phyloP scores from a whole-genome alignment of 1,140 invertebrate genomes.

The Heterodera schachtii region DNA sequence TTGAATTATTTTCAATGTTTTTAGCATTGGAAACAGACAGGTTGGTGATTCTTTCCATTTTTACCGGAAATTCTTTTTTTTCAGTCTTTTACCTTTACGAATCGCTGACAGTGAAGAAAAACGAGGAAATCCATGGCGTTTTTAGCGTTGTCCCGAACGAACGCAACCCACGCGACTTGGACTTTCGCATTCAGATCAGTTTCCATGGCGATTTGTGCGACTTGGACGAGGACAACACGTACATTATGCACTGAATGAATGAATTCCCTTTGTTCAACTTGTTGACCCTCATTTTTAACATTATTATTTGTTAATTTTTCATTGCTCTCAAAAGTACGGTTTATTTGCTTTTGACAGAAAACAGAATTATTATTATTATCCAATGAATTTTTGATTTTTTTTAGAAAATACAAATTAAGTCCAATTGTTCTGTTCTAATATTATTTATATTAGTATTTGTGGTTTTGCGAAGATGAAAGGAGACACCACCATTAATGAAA shows the following conservation, averaged over 20 bases:
- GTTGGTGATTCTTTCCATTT: constrained; percentile 53
- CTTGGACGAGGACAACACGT: constrained; percentile 84
- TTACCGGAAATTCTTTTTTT: constrained; percentile 6
- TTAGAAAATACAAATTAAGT: too few relatives aligned
- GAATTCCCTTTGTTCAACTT: background rate
- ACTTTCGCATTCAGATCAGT: constrained; percentile 88
- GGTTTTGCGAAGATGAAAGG: too few relatives aligned
- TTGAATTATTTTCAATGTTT: background rate
- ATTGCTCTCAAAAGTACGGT: background rate
- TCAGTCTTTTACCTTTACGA: constrained; percentile 80
- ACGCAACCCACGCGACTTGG: constrained; percentile 88
- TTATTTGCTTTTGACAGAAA: background rate
- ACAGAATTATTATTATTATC: background rate
- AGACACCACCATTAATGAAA: too few relatives aligned
- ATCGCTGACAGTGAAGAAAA: constrained; percentile 81
- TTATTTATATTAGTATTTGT: too few relatives aligned
- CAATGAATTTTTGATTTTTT: background rate
- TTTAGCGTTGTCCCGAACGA: constrained; percentile 93
- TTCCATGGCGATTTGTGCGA: constrained; percentile 92
- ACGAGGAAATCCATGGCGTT: constrained; percentile 82
- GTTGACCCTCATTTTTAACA: background rate
- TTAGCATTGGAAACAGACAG: constrained; percentile 27
- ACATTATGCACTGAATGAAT: constrained; percentile 76
- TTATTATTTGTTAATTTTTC: background rate
- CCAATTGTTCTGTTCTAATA: too few relatives aligned